phyloP scores from a whole-genome alignment of 1,140 invertebrate genomes.

The Laupala kohalensis region DNA sequence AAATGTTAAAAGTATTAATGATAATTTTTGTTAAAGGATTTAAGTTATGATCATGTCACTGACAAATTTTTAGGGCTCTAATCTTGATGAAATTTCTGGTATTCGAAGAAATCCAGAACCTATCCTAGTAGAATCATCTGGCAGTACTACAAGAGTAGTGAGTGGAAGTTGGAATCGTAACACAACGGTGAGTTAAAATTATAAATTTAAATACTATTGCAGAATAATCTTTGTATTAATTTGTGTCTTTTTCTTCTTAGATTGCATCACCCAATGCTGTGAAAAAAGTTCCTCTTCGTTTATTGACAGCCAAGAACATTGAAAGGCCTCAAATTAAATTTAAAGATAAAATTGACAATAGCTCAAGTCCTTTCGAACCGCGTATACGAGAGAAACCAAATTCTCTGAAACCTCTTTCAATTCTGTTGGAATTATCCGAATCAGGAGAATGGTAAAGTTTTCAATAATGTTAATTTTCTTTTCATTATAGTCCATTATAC shows the following conservation, averaged over 20 bases:
- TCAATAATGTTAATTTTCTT: too few relatives aligned
- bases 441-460: slow-evolving; percentile 31
- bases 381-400: slow-evolving; percentile 80
- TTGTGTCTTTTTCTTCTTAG: neutral
- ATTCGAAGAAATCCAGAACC: slow-evolving; percentile 40
- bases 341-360: slow-evolving; percentile 76
- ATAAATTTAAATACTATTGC: neutral
- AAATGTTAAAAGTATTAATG: too few relatives aligned
- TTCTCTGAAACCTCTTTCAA: slow-evolving; percentile 63
- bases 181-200: slow-evolving; percentile 15
- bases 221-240: too few relatives aligned
- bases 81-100: slow-evolving; percentile 57
- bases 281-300: slow-evolving; percentile 31
- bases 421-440: slow-evolving; percentile 51
- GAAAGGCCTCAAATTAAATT: slow-evolving; percentile 73
- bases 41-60: too few relatives aligned
- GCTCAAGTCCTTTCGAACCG: slow-evolving; percentile 61
- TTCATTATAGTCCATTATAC: too few relatives aligned
- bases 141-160: slow-evolving; percentile 20
- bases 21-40: too few relatives aligned
- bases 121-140: slow-evolving; percentile 31
- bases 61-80: slow-evolving; percentile 31
- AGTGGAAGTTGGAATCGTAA: slow-evolving; percentile 42
- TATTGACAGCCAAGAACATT: slow-evolving; percentile 62
- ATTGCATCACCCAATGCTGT: neutral